A percentile compares a stretch with the other conserved stretches of the same genome.
Evolutionary conservation across 53 echinoderm and acorn worm genomes (phyloP).

Genomic region (Holothuria leucospilota): DNA sequence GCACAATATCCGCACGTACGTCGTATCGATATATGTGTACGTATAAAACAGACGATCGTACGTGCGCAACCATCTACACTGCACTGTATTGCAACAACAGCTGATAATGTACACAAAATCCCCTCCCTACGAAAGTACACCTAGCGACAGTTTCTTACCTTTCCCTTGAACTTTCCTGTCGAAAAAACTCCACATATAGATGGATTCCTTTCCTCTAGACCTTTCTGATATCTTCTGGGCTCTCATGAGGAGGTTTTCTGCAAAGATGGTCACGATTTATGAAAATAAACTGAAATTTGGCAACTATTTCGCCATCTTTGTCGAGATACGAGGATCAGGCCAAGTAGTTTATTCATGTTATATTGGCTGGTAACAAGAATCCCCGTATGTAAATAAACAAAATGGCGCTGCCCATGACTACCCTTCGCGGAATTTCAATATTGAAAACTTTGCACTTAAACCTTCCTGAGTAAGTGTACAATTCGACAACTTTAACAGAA

Average conservation of each 20-base stretch:
- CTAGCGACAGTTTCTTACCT: constrained; percentile 33
- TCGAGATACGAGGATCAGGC: constrained; percentile 10
- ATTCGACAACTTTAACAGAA: too few relatives aligned
- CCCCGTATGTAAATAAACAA: constrained; percentile 51
- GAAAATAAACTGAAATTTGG: neutral
- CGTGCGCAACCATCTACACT: too few relatives aligned
- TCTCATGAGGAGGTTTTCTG: constrained; percentile 30
- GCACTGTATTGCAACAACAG: constrained; percentile 6
- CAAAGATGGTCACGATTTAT: constrained; percentile 30
- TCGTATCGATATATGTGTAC: too few relatives aligned
- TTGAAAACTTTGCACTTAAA: neutral
- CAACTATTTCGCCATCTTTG: constrained; percentile 32
- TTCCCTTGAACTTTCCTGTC: constrained; percentile 28
- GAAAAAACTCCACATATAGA: constrained; percentile 38
- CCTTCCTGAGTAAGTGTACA: neutral
- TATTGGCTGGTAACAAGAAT: constrained; percentile 23
- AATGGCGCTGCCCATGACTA: constrained; percentile 77
- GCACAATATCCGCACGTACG: too few relatives aligned
- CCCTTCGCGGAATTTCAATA: neutral
- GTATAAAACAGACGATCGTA: too few relatives aligned
- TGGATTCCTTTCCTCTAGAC: constrained; percentile 36
- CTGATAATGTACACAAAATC: constrained; percentile 42
- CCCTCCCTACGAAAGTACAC: constrained; percentile 15
- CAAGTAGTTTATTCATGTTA: constrained; percentile 5
- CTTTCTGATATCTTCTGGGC: constrained; percentile 12